phyloP scores from a whole-genome alignment of 2,113 vertebrate species.

The Leucoraja erinaceus region DNA sequence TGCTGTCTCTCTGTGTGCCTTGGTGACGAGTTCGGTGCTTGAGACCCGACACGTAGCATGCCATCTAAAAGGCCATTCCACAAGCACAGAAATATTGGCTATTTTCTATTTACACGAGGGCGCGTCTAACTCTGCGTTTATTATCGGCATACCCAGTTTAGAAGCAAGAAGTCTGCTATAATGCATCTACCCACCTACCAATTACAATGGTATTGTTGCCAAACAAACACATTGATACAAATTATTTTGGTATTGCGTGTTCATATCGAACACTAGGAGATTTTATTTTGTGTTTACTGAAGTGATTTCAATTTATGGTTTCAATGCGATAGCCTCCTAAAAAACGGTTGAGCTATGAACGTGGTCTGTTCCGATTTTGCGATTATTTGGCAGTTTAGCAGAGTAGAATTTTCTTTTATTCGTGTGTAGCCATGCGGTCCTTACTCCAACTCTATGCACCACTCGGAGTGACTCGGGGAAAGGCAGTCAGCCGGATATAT shows the following conservation, averaged over 20 bases:
- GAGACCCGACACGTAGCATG: not conserved
- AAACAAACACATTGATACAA: not conserved
- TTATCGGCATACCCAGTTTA: not conserved
- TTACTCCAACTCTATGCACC: constrained; percentile 68
- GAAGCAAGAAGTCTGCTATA: not conserved
- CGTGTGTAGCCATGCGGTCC: constrained; percentile 90
- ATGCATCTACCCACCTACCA: not conserved
- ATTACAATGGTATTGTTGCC: not conserved
- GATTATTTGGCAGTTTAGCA: constrained; percentile 88
- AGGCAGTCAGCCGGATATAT: not conserved
- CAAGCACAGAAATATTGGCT: not conserved
- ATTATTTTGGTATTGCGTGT: not conserved
- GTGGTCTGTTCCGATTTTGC: constrained; percentile 60
- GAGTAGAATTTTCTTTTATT: constrained; percentile 80
- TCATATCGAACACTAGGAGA: not conserved
- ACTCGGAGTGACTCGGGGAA: constrained; percentile 43
- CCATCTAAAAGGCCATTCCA: not conserved
- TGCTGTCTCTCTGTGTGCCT: not conserved
- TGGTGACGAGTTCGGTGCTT: not conserved
- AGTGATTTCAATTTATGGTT: not conserved
- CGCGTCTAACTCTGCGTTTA: not conserved
- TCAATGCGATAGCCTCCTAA: not conserved
- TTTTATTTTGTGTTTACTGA: not conserved
- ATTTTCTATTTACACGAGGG: not conserved
- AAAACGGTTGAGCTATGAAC: not conserved